Base-by-base conservation (phyloP, 2,888 invertebrate species). In the Calephelis perditalis region DNA sequence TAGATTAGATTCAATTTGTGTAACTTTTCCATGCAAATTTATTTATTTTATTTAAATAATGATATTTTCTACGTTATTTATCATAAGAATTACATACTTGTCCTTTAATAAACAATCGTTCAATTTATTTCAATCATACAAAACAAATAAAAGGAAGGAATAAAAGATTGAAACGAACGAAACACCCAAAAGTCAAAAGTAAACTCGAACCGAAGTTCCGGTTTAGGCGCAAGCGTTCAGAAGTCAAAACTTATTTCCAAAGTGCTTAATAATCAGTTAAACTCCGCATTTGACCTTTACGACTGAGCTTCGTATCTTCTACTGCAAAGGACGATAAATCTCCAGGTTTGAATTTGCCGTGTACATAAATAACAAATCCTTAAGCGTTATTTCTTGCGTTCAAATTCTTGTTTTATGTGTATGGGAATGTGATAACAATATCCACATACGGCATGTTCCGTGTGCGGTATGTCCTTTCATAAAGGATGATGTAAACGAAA, bases 291-390 rank as follows among this genome's bases (percentile, higher is more conserved):
- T 80, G 78, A 81, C 80, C 82, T 81, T 75, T 73, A 74, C 74
- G 76, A 75, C 73, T 76, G 72, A 66, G 74, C 75, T 71, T 73
- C 70, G 70, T 75, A 79, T 79, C 79, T 76, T 71, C 67, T 67
- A 64, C 72, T 76, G 73, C 72, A 76, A 71, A 71, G 73, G 66
- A 72, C 80, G 80, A 86, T 86, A 85, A 85, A 86, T 86, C 82
- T 83, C 73, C 70, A 67, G 76, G 80, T 81, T 75, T 77, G 83
- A 79, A 78, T 79, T 77, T 67, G 77, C 77, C 62, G 73, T 68
- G 76, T 75, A 79, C 79, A 85, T 88, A 87, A 87, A 87, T 85
- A 77, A 72, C 73, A 71, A 75, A 73, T 74, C 75, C 75, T 75
- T 76, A 79, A 79, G 77, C 75, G 76, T 74, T 78, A 71, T 72